Conservation (phyloP, 2,888 invertebrate species). For the Cephus rjabovi region DNA sequence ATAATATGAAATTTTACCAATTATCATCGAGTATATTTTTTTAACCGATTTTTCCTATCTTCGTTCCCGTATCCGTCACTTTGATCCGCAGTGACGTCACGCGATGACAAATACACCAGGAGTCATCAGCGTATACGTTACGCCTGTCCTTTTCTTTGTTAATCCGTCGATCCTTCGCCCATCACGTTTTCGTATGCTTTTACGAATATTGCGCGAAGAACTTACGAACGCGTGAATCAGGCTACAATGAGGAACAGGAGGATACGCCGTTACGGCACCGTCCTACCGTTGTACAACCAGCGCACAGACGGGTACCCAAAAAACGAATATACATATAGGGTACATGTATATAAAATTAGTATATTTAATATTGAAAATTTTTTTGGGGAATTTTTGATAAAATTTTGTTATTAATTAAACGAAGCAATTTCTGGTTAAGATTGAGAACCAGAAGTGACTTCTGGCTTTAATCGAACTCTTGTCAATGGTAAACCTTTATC, state of each 20-base stretch:
- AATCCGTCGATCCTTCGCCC: background rate
- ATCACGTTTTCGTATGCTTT: conserved; percentile 22
- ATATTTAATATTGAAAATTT: too few species aligned
- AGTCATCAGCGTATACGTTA: background rate
- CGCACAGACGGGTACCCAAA: background rate
- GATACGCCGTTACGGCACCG: conserved; percentile 5
- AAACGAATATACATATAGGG: background rate
- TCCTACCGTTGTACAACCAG: background rate
- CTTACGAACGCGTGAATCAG: conserved; percentile 40
- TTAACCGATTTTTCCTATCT: background rate
- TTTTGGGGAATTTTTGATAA: background rate
- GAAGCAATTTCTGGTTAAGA: background rate
- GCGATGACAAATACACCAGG: background rate
- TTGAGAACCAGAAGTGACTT: background rate
- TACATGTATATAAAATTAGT: background rate
- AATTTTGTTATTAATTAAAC: background rate
- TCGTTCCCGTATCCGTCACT: background rate
- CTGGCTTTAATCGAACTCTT: background rate
- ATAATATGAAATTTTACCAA: background rate
- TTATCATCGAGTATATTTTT: background rate
- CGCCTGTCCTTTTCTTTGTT: background rate
- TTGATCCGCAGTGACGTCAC: background rate
- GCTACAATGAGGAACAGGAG: conserved; percentile 31
- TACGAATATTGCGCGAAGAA: conserved; percentile 52
- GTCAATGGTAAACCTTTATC: background rate